Conservation (phyloP, 2,888 invertebrate species). For the Lutraria lutraria region DNA sequence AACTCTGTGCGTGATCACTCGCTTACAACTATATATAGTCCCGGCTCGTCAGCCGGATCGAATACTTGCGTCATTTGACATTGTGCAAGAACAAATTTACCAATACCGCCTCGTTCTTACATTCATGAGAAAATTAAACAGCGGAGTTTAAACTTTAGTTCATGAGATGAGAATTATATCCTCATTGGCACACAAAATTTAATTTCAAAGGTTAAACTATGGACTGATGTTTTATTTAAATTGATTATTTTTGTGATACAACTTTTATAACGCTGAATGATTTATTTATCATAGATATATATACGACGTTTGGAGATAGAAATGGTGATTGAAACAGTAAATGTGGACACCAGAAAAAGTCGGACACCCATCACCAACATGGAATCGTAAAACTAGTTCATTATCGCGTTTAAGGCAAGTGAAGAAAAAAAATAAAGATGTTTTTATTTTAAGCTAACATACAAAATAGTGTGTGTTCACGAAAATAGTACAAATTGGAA, state of each 20-base stretch:
- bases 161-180: neutral
- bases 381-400: too few relatives aligned
- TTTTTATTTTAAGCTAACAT: too few relatives aligned
- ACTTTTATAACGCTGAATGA: neutral
- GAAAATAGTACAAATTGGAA: too few relatives aligned
- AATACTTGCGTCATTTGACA: neutral
- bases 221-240: neutral
- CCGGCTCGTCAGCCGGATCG: neutral
- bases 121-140: neutral
- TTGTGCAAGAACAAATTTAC: neutral
- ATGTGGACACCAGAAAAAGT: too few relatives aligned
- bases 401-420: too few relatives aligned
- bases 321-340: too few relatives aligned
- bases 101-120: neutral
- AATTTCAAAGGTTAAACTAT: neutral
- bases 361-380: too few relatives aligned
- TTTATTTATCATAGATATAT: too few relatives aligned
- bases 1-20: slow-evolving; percentile 34
- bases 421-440: too few relatives aligned
- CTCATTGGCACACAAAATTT: neutral
- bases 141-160: neutral
- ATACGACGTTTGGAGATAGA: too few relatives aligned
- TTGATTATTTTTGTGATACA: neutral
- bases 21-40: slow-evolving; percentile 6
- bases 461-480: too few relatives aligned